A percentile compares a stretch with the other conserved stretches of the same genome.
Conservation (phyloP, 2,888 invertebrate species). For the Phaonia tiefii region DNA sequence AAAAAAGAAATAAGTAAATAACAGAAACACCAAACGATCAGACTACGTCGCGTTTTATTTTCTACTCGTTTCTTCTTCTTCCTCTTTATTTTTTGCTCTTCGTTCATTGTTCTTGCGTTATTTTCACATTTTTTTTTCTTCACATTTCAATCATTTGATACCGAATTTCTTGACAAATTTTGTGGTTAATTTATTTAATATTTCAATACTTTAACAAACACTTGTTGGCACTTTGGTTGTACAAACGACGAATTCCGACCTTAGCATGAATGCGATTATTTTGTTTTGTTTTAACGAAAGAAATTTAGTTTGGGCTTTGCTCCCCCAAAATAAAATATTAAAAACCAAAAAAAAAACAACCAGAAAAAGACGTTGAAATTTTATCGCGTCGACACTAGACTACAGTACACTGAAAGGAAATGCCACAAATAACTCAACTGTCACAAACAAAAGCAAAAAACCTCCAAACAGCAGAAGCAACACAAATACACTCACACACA, state of each 20-base stretch:
- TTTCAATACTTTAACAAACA: no score
- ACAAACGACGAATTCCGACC: no score
- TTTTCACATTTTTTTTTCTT: conserved; percentile 31
- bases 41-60: conserved; percentile 43
- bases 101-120: conserved; percentile 1
- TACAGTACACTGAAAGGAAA: conserved; percentile 64
- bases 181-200: conserved; percentile 2
- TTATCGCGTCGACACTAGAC: conserved; percentile 65
- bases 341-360: conserved; percentile 12
- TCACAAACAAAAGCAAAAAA: conserved; percentile 46
- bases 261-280: not conserved
- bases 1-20: not conserved
- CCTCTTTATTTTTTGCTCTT: not conserved
- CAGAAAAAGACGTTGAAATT: conserved; percentile 45
- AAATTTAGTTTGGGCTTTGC: conserved; percentile 31
- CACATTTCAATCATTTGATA: conserved; percentile 31
- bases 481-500: conserved; percentile 29
- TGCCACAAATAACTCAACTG: conserved; percentile 68
- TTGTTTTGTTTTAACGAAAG: conserved; percentile 39
- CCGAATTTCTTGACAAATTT: conserved; percentile 33
- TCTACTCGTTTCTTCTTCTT: not conserved
- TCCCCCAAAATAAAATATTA: not conserved
- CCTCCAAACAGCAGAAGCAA: conserved; percentile 32
- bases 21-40: conserved; percentile 32
- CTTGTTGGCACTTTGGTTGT: not conserved